A percentile compares a stretch with the other conserved stretches of the same genome.
These are phyloP conservation scores for Chanos chanos DNA, from an alignment of 2,797 vertebrate species.

Conservation along the genomic window DNA sequence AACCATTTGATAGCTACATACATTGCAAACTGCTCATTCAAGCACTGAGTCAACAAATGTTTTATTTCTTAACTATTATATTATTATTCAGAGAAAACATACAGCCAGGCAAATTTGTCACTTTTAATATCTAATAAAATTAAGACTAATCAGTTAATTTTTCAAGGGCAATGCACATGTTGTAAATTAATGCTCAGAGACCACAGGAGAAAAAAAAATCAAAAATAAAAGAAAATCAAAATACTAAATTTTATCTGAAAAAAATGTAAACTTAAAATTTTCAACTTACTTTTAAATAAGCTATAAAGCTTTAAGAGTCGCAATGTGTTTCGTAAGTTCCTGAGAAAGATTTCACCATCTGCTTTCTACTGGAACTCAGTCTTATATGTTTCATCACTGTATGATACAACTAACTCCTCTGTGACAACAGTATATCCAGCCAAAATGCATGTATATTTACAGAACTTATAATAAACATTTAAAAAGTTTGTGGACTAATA, in stretches of 20 bases:
- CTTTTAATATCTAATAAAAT: conserved; percentile 39
- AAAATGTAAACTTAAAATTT: too few species aligned
- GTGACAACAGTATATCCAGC: too few species aligned
- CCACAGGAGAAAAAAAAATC: background rate
- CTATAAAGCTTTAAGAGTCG: too few species aligned
- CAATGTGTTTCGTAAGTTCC: too few species aligned
- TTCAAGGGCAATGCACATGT: conserved; percentile 28
- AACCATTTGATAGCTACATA: conserved; percentile 59
- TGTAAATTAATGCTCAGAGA: conserved; percentile 27
- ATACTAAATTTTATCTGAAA: too few species aligned
- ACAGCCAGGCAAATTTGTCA: conserved; percentile 38
- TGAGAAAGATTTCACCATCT: too few species aligned
- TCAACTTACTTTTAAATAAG: too few species aligned
- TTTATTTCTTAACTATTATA: conserved; percentile 50
- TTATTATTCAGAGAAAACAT: conserved; percentile 42
- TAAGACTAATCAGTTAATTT: conserved; percentile 33
- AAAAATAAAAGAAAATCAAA: too few species aligned
- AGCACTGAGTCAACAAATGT: conserved; percentile 50
- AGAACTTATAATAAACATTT: too few species aligned
- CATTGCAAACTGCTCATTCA: conserved; percentile 39
- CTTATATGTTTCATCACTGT: background rate
- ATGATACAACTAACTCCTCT: background rate
- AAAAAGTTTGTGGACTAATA: too few species aligned
- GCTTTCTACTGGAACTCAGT: too few species aligned
- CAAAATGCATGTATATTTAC: too few species aligned